These are phyloP conservation scores for Caenorhabditis sinica DNA, from an alignment of 2,888 invertebrate species.

Conservation along the genomic window DNA sequence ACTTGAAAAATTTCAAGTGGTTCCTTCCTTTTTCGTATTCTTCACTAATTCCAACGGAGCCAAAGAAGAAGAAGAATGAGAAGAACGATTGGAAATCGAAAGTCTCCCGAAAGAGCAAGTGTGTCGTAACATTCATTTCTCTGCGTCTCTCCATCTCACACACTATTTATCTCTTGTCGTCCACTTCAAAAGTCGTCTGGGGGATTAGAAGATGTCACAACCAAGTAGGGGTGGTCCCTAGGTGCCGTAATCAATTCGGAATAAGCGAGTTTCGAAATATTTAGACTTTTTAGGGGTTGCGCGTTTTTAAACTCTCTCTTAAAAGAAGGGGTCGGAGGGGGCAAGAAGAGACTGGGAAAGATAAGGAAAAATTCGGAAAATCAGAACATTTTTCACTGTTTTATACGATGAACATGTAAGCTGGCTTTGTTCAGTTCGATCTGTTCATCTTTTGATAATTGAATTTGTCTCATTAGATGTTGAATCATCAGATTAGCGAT, in stretches of 20 bases:
- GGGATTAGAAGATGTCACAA: constrained; percentile 47
- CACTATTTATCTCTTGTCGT: neutral
- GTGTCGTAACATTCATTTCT: constrained; percentile 42
- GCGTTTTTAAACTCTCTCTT: constrained; percentile 28
- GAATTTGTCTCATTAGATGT: too few relatives aligned
- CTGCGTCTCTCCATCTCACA: constrained; percentile 19
- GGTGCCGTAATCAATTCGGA: constrained; percentile 49
- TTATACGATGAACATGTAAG: too few relatives aligned
- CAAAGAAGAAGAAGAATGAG: too few relatives aligned
- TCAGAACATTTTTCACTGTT: too few relatives aligned
- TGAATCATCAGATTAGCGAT: too few relatives aligned
- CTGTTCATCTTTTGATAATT: too few relatives aligned
- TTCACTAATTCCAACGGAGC: constrained; percentile 42
- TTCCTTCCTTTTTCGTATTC: constrained; percentile 4
- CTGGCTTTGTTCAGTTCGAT: too few relatives aligned
- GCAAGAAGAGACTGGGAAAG: too few relatives aligned
- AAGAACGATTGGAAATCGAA: constrained; percentile 46
- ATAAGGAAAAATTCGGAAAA: too few relatives aligned
- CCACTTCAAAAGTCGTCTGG: constrained; percentile 49
- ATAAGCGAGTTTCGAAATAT: constrained; percentile 56
- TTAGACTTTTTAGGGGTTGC: neutral
- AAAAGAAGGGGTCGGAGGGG: neutral
- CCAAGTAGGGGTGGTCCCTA: constrained; percentile 10
- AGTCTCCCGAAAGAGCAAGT: constrained; percentile 15
- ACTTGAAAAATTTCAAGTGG: constrained; percentile 54